Conservation (phyloP, 1,140 invertebrate species). For the Ericerus pela region DNA sequence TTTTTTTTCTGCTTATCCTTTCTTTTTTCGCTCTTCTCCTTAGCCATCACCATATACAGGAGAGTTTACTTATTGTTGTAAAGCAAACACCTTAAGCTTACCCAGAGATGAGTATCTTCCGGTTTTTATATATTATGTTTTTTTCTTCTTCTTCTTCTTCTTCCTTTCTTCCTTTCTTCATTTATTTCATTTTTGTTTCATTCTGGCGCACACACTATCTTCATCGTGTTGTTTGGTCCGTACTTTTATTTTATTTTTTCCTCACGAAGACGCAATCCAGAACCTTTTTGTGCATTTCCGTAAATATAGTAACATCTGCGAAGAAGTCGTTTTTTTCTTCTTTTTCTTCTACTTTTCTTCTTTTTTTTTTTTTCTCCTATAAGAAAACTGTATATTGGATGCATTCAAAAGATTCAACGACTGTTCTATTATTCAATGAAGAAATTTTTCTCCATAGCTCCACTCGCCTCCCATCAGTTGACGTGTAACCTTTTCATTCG, state of each 20-base stretch:
- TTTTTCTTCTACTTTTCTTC: too few species aligned
- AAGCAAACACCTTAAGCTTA: constrained; percentile 10
- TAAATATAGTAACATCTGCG: constrained; percentile 6
- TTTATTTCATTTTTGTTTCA: too few species aligned
- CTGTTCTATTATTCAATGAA: constrained; percentile 7
- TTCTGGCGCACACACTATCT: too few species aligned
- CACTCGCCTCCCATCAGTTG: background rate
- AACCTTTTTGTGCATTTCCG: background rate
- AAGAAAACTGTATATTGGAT: background rate
- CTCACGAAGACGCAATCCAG: background rate
- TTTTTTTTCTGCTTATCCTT: background rate
- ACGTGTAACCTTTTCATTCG: too few species aligned
- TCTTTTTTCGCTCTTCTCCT: too few species aligned
- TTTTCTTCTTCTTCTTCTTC: background rate
- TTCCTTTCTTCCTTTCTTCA: background rate
- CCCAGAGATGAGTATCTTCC: constrained; percentile 6
- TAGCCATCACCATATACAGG: too few species aligned
- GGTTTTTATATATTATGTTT: constrained; percentile 5
- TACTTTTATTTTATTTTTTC: too few species aligned
- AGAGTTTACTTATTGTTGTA: constrained; percentile 11
- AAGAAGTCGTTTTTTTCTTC: too few species aligned
- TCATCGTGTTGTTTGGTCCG: too few species aligned
- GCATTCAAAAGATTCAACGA: background rate
- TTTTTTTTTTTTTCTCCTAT: too few species aligned
- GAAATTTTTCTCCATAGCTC: background rate